phyloP scores from a whole-genome alignment of 2,888 invertebrate species.

The Sclerodermus sp. region DNA sequence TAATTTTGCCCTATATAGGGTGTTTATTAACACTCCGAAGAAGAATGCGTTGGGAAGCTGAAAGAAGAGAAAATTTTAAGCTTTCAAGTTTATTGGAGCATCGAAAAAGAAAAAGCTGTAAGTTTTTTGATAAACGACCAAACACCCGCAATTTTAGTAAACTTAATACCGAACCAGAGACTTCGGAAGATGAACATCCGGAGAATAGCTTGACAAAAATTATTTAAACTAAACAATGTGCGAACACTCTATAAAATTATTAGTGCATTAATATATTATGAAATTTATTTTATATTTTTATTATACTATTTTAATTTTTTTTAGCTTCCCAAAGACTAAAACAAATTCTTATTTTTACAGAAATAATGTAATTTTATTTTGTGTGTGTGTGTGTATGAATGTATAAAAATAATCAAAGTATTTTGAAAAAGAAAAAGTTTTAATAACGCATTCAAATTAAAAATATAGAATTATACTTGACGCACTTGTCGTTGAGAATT shows the following conservation, averaged over 20 bases:
- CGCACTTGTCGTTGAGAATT: no score
- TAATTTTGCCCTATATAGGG: constrained; percentile 30
- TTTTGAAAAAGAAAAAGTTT: no score
- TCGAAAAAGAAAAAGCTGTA: constrained; percentile 61
- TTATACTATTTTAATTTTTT: no score
- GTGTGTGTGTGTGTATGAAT: no score
- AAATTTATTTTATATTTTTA: no score
- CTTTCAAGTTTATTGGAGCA: constrained; percentile 67
- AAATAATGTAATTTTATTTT: no score
- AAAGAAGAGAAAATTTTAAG: constrained; percentile 61
- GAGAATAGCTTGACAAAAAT: constrained; percentile 43
- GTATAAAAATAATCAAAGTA: no score
- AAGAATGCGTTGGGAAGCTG: constrained; percentile 45
- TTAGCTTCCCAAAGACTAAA: no score
- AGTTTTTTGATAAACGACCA: constrained; percentile 49
- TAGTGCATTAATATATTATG: not conserved
- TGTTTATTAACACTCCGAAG: constrained; percentile 48
- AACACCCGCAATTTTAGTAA: constrained; percentile 54
- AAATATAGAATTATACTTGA: no score
- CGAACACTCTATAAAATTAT: not conserved
- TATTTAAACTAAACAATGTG: constrained; percentile 22
- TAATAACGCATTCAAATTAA: no score
- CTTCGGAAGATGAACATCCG: constrained; percentile 51
- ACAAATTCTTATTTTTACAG: no score
- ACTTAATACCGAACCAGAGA: constrained; percentile 53